phyloP scores from a whole-genome alignment of 2,888 invertebrate genomes.

The Drosophila emarginata region DNA sequence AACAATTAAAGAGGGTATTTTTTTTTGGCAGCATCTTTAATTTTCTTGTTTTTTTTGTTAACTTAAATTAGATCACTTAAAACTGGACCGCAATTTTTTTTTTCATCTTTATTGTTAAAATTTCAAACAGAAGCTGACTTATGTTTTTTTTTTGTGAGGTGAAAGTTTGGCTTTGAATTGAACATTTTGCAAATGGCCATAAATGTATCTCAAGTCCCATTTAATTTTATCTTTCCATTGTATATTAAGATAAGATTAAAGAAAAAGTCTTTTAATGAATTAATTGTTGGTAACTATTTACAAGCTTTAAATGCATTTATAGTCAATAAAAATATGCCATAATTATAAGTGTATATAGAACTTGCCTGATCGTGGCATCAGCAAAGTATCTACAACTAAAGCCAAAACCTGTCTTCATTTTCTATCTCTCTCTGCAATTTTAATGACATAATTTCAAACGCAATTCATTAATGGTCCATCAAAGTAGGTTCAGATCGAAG shows the following conservation, averaged over 20 bases:
- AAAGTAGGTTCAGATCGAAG: constrained; percentile 8
- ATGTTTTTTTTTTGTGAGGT: constrained; percentile 14
- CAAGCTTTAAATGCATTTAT: constrained; percentile 66
- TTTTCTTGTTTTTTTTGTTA: background rate
- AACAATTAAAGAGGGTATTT: constrained; percentile 56
- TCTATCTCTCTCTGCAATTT: constrained; percentile 66
- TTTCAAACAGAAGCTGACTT: constrained; percentile 1
- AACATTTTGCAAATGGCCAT: background rate
- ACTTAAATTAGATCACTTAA: constrained; percentile 57
- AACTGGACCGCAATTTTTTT: constrained; percentile 32
- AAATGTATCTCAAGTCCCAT: background rate
- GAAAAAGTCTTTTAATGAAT: constrained; percentile 52
- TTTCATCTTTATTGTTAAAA: constrained; percentile 10
- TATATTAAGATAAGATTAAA: background rate
- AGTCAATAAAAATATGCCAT: constrained; percentile 72
- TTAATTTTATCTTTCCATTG: background rate
- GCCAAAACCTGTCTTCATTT: constrained; percentile 53
- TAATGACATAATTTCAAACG: constrained; percentile 73
- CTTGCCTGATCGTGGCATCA: background rate
- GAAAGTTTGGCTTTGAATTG: constrained; percentile 17
- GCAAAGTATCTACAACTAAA: constrained; percentile 41
- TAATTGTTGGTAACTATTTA: constrained; percentile 67
- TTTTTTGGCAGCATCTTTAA: background rate
- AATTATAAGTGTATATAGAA: constrained; percentile 45
- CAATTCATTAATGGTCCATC: constrained; percentile 66